Evolutionary conservation across 2,888 invertebrate genomes (phyloP), one percentile per base, ranked within the genome.

Genomic region (Meta bourneti): DNA sequence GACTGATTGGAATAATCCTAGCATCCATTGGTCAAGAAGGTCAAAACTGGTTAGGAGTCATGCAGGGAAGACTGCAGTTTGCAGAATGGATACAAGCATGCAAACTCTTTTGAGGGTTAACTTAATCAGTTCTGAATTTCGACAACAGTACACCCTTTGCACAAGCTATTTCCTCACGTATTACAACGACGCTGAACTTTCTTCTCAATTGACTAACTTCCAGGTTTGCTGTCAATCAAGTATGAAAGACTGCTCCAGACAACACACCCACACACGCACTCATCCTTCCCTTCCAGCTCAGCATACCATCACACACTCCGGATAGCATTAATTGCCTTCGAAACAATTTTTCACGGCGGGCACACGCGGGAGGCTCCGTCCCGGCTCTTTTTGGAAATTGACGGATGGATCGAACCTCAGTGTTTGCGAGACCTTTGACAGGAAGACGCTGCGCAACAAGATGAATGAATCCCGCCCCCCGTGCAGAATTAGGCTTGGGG

Each of bases 361-460:
- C 82, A 11, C 19, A 11, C 34, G 4, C 34, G 20, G 74, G 34
- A 19, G 34, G 34, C 34, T 11, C 74, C 19, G 6, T 16, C 54
- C 19, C 13, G 16, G 61, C 69, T 34, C 72, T 77, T 52, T 77
- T 85, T 85, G 80, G 88, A 88, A 81, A 87, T 71, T 80, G 87
- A 90, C 78, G 83, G 89, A 90, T 90, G 88, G 88, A 75, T 34
- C 54, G 51, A 51, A 78, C 51, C 69, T 71, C 86, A 34, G 34
- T 9, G 61, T 49, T 48, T 71, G 72, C 84, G 78, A 78, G 89
- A 90, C 89, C 78, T 90, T 90, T 90, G 89, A 90, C 89, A 90
- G 83, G 77, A 83, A 83, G 84, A 81, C 88, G 89, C 83, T 49
- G 71, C 70, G n/a, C 77, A 52, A 79, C 89, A 90, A 90, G 89